Evolutionary conservation across 2,113 vertebrate genomes (phyloP).

Genomic region (Alligator mississippiensis): DNA sequence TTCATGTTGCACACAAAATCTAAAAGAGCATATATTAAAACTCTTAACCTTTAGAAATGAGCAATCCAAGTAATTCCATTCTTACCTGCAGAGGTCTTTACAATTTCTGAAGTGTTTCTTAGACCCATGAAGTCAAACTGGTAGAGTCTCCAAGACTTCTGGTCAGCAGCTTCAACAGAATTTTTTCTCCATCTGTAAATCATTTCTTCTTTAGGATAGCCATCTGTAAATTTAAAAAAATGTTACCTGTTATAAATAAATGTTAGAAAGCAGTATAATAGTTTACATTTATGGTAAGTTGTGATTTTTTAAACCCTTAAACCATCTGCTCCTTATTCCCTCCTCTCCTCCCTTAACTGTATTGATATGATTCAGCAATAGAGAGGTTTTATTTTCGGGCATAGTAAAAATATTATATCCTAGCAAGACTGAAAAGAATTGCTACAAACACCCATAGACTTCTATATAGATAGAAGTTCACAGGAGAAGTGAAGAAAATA

Average conservation of each 20-base stretch:
- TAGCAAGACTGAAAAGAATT: neutral
- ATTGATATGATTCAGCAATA: neutral
- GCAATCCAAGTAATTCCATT: neutral
- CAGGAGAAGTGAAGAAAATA: neutral
- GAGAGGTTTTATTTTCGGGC: neutral
- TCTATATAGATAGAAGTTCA: neutral
- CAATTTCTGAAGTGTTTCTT: constrained; percentile 90
- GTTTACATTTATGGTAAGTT: neutral
- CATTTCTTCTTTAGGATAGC: constrained; percentile 97
- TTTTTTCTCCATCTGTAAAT: constrained; percentile 97
- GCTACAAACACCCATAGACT: neutral
- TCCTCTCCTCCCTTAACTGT: neutral
- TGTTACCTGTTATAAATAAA: neutral
- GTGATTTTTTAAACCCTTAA: neutral
- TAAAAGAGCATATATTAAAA: neutral
- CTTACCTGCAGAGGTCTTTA: constrained; percentile 93
- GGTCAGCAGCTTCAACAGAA: constrained; percentile 93
- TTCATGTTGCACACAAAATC: neutral
- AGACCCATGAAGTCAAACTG: constrained; percentile 98
- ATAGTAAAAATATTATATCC: neutral
- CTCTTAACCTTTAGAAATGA: neutral
- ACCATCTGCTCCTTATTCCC: neutral
- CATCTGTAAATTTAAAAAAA: constrained; percentile 85
- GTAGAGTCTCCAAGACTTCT: constrained; percentile 96
- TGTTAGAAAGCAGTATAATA: neutral